phyloP scores from a whole-genome alignment of 2,888 invertebrate species.

The Brachyptera risi region DNA sequence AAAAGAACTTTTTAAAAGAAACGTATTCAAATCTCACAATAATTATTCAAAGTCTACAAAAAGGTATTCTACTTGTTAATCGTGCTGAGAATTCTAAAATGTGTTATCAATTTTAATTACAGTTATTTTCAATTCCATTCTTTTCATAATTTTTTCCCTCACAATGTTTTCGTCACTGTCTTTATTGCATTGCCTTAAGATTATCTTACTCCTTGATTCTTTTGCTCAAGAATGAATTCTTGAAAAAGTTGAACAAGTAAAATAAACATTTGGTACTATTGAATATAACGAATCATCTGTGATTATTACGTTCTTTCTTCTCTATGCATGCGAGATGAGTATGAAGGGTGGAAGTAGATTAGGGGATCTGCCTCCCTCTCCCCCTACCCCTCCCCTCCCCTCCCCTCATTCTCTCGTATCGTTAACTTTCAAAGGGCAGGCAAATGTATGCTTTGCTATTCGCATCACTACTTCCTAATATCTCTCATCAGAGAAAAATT shows the following conservation, averaged over 20 bases:
- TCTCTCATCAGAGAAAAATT: slow-evolving; percentile 26
- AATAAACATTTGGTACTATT: slow-evolving; percentile 13
- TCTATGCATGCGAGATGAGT: not conserved
- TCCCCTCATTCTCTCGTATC: slow-evolving; percentile 28
- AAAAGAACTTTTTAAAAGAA: not conserved
- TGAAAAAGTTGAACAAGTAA: slow-evolving; percentile 19
- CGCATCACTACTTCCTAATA: slow-evolving; percentile 27
- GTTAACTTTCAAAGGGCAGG: slow-evolving; percentile 31
- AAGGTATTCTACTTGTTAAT: no score
- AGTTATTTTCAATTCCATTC: not conserved
- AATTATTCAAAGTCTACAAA: no score
- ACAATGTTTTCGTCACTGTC: not conserved
- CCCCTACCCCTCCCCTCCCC: not conserved
- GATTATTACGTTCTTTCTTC: slow-evolving; percentile 8
- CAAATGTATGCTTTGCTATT: slow-evolving; percentile 27
- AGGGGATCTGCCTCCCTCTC: slow-evolving; percentile 11
- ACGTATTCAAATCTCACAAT: not conserved
- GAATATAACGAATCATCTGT: slow-evolving; percentile 4
- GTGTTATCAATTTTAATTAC: slow-evolving; percentile 13
- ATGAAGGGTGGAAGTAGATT: slow-evolving; percentile 18
- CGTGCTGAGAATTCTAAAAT: not conserved
- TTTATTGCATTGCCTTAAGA: not conserved
- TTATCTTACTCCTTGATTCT: not conserved
- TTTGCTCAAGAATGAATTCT: not conserved
- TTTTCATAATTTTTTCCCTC: not conserved